Conservation (phyloP, 2,888 invertebrate species). For the Pemphredon lugubris region DNA sequence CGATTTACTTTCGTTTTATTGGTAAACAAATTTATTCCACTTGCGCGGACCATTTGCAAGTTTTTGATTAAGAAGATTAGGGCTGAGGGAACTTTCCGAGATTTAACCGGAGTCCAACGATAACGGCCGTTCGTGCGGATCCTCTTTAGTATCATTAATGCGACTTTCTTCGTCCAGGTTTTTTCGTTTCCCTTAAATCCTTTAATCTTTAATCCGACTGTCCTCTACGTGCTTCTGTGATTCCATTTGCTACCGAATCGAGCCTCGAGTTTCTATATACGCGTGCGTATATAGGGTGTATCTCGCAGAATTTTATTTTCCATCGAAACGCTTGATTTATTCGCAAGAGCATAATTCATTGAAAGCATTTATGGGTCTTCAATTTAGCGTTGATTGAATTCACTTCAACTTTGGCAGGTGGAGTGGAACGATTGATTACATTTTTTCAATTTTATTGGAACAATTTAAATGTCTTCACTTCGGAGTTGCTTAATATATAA, state of each 20-base stretch:
- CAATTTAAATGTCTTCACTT: too few relatives aligned
- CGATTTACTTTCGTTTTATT: background rate
- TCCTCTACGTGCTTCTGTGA: slow-evolving; percentile 45
- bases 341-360: too few relatives aligned
- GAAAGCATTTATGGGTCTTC: too few relatives aligned
- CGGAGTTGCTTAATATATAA: too few relatives aligned
- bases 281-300: slow-evolving; percentile 12
- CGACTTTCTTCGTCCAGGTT: slow-evolving; percentile 32
- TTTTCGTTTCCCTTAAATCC: slow-evolving; percentile 50
- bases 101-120: slow-evolving; percentile 34
- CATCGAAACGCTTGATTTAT: too few relatives aligned
- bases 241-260: slow-evolving; percentile 47
- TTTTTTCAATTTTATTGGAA: too few relatives aligned
- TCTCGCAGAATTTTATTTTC: background rate
- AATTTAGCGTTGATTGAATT: too few relatives aligned
- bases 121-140: slow-evolving; percentile 33
- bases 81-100: slow-evolving; percentile 8
- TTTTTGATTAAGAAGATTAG: slow-evolving; percentile 18
- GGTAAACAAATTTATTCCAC: background rate
- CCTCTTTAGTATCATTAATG: slow-evolving; percentile 42
- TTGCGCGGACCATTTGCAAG: background rate
- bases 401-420: too few relatives aligned
- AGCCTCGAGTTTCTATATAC: background rate
- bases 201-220: slow-evolving; percentile 65
- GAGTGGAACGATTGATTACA: too few relatives aligned